Evolutionary conservation across 1,140 invertebrate species (phyloP).

Genomic region (Brachionus asplanchnoidis): DNA sequence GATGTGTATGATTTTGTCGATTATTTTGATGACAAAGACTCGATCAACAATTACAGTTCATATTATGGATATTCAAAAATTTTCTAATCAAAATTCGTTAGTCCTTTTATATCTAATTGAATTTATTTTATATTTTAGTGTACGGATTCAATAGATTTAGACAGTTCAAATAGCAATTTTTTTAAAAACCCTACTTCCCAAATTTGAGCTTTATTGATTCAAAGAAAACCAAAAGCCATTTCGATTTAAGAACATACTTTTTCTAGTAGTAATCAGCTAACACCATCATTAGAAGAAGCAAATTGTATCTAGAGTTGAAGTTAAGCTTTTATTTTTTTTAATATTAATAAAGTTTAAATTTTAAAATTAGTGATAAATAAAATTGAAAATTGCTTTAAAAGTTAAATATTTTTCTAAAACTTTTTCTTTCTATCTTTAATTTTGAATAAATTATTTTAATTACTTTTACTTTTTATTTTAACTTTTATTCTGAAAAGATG

Average conservation of each 20-base stretch:
- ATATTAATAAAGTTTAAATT: background rate
- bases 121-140: slow-evolving; percentile 14
- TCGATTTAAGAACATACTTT: background rate
- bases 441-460: no score
- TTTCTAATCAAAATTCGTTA: background rate
- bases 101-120: background rate
- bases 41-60: background rate
- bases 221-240: background rate
- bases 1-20: slow-evolving; percentile 16
- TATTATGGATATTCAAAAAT: slow-evolving; percentile 24
- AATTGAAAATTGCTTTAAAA: background rate
- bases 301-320: background rate
- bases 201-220: background rate
- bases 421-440: background rate
- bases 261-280: background rate
- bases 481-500: no score
- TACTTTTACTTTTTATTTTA: no score
- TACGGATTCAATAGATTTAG: background rate
- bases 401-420: background rate
- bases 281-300: background rate
- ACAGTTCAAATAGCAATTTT: background rate
- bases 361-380: background rate
- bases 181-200: background rate
- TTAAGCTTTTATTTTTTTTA: background rate
- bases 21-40: background rate